phyloP scores from a whole-genome alignment of 2,888 invertebrate genomes.

The Leptogaster cylindrica region DNA sequence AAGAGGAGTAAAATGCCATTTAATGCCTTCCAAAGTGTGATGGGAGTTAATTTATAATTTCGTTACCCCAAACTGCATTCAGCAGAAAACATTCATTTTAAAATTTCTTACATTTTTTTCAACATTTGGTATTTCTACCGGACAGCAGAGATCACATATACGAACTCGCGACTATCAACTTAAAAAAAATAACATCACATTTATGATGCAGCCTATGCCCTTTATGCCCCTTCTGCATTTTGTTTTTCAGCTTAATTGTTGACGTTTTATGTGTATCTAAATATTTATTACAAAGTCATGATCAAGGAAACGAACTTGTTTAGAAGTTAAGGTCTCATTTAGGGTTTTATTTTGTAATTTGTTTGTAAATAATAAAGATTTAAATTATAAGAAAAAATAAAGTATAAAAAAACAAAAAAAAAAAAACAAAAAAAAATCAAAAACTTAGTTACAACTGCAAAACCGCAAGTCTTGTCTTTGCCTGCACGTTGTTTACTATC shows the following conservation, averaged over 20 bases:
- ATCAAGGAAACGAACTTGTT: conserved; percentile 23
- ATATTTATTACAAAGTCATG: conserved; percentile 6
- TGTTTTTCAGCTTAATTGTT: conserved; percentile 63
- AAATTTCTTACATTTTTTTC: conserved; percentile 9
- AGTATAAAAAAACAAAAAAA: conserved; percentile 47
- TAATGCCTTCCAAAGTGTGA: too few relatives aligned
- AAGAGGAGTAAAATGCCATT: conserved; percentile 73
- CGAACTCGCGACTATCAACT: conserved; percentile 11
- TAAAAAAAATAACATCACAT: too few relatives aligned
- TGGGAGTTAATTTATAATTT: too few relatives aligned
- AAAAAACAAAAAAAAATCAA: conserved; percentile 52
- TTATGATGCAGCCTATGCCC: conserved; percentile 51
- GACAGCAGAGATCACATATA: background rate
- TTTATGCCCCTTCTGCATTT: conserved; percentile 48
- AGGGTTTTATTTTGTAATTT: conserved; percentile 53
- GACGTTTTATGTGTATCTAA: conserved; percentile 4
- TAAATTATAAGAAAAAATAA: conserved; percentile 51
- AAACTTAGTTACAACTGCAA: too few relatives aligned
- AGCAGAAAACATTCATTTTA: too few relatives aligned
- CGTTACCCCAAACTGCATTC: too few relatives aligned
- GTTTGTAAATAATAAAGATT: conserved; percentile 60
- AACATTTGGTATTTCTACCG: too few relatives aligned
- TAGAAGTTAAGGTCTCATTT: conserved; percentile 36
- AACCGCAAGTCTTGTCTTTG: too few relatives aligned
- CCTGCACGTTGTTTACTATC: too few relatives aligned